These are phyloP conservation scores for Pleuronectes platessa DNA, from an alignment of 2,113 vertebrate genomes.

Conservation along the genomic window DNA sequence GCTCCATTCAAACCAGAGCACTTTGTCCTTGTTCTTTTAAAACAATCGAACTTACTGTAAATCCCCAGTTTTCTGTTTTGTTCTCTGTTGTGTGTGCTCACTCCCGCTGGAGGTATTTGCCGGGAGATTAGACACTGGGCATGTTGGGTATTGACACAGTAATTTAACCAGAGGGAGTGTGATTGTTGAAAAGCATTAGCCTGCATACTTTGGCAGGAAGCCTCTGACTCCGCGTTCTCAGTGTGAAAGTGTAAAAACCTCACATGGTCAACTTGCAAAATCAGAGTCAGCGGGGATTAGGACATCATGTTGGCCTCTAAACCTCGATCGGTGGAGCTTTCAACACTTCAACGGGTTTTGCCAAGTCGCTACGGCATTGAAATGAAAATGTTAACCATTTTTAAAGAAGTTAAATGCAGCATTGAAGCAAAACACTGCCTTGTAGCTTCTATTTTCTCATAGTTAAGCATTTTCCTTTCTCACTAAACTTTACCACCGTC, in stretches of 20 bases:
- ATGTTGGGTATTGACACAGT: constrained; percentile 53
- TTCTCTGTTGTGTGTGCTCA: neutral
- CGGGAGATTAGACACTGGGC: constrained; percentile 29
- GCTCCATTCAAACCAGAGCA: neutral
- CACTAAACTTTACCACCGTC: neutral
- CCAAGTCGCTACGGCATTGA: neutral
- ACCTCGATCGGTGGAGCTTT: neutral
- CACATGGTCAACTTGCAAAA: constrained; percentile 13
- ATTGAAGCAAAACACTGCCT: neutral
- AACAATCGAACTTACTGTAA: neutral
- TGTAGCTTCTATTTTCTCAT: neutral
- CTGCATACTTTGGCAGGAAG: constrained; percentile 39
- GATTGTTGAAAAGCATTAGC: constrained; percentile 26
- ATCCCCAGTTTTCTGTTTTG: neutral
- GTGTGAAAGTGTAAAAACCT: constrained; percentile 24
- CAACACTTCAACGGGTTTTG: neutral
- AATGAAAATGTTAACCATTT: neutral
- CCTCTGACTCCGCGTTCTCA: constrained; percentile 14
- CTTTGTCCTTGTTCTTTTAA: neutral
- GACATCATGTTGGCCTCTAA: neutral
- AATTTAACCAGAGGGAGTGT: constrained; percentile 42
- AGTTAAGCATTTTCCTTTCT: neutral
- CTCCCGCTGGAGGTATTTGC: constrained; percentile 4
- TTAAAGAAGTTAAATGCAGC: neutral
- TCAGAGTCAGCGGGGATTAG: constrained; percentile 3